Evolutionary conservation across 2,888 invertebrate species (phyloP).

Genomic region (Neoscelio sp.): DNA sequence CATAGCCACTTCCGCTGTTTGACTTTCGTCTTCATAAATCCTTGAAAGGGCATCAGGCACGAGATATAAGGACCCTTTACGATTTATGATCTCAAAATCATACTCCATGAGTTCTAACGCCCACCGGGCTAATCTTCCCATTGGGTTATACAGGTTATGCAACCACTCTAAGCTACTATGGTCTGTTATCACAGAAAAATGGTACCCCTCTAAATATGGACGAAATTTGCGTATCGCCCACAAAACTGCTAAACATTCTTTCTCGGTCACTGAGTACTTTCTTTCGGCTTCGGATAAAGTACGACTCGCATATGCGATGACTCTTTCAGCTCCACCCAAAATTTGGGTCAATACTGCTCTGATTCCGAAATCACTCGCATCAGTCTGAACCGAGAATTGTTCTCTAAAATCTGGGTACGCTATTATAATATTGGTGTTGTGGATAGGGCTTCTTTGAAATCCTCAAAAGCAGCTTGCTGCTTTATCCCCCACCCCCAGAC

Average conservation of each 20-base stretch:
- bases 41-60: too few relatives aligned
- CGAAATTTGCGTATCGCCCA: too few relatives aligned
- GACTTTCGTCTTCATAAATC: too few relatives aligned
- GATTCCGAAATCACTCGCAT: conserved; percentile 31
- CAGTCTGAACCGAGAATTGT: conserved; percentile 26
- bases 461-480: conserved; percentile 11
- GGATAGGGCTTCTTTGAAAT: conserved; percentile 11
- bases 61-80: too few relatives aligned
- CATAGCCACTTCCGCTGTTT: too few relatives aligned
- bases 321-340: conserved; percentile 6
- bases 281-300: conserved; percentile 16
- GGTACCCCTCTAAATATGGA: conserved; percentile 54
- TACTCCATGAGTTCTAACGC: too few relatives aligned
- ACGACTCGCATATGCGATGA: conserved; percentile 43
- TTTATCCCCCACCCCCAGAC: conserved; percentile 25
- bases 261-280: conserved; percentile 41
- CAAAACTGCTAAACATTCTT: too few relatives aligned
- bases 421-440: conserved; percentile 4
- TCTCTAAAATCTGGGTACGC: conserved; percentile 21
- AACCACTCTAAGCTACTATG: conserved; percentile 48
- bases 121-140: too few relatives aligned
- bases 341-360: conserved; percentile 45
- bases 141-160: conserved; percentile 20
- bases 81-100: too few relatives aligned
- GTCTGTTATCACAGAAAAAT: conserved; percentile 51